phyloP scores from a whole-genome alignment of 2,888 invertebrate species.

The Zaprionus obscuricornis region DNA sequence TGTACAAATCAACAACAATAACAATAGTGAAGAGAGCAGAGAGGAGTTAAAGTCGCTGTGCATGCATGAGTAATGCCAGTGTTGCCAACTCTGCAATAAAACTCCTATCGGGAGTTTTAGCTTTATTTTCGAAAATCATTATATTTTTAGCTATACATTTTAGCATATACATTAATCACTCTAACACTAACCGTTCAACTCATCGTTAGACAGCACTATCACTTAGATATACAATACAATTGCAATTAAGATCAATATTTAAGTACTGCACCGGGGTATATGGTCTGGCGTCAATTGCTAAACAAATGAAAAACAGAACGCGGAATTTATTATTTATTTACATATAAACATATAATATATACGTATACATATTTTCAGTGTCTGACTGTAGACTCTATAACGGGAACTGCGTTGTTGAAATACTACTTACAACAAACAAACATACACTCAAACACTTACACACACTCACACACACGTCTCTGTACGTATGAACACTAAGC shows the following conservation, averaged over 20 bases:
- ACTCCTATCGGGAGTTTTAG: too few species aligned
- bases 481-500: constrained; percentile 7
- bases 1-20: constrained; percentile 11
- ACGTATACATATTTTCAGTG: constrained; percentile 1
- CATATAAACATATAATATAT: constrained; percentile 27
- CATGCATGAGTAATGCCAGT: constrained; percentile 61
- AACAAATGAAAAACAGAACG: constrained; percentile 50
- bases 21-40: constrained; percentile 1
- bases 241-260: constrained; percentile 69
- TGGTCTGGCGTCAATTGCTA: constrained; percentile 48
- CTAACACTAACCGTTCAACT: too few species aligned
- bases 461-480: constrained; percentile 8
- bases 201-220: too few species aligned
- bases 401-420: constrained; percentile 59
- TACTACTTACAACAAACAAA: constrained; percentile 49
- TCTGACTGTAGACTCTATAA: constrained; percentile 23
- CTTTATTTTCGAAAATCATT: too few species aligned
- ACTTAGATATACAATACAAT: constrained; percentile 25
- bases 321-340: constrained; percentile 48
- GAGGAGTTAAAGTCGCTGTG: constrained; percentile 12
- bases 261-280: constrained; percentile 48
- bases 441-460: constrained; percentile 7
- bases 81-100: background rate
- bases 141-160: too few species aligned
- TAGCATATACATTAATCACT: too few species aligned